Conservation (phyloP, 2,888 invertebrate genomes). For the Lamellibrachia satsuma region DNA sequence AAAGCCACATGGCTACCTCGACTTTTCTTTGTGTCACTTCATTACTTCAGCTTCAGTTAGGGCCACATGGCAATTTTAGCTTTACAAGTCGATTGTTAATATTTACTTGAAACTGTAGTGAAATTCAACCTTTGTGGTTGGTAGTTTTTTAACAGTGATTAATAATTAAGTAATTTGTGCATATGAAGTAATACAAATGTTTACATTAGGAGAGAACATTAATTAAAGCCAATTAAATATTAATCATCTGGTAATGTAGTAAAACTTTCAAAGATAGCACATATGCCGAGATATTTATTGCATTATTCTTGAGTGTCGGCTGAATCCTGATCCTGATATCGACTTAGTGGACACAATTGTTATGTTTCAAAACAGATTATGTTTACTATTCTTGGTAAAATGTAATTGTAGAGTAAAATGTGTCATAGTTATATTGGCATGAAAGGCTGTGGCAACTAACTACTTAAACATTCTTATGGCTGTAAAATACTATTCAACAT, state of each 20-base stretch:
- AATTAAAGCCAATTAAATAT: too few relatives aligned
- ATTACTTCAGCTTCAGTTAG: too few relatives aligned
- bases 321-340: not conserved
- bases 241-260: not conserved
- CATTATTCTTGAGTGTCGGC: not conserved
- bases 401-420: not conserved
- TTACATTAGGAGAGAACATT: too few relatives aligned
- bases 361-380: not conserved
- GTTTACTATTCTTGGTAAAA: not conserved
- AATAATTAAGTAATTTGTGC: not conserved
- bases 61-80: not conserved
- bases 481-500: not conserved
- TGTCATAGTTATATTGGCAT: not conserved
- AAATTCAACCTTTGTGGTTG: not conserved
- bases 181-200: not conserved
- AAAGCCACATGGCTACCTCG: too few relatives aligned
- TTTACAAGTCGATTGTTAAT: not conserved
- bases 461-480: not conserved
- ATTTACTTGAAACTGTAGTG: not conserved
- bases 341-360: not conserved
- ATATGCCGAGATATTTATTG: not conserved
- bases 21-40: too few relatives aligned
- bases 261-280: not conserved
- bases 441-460: not conserved
- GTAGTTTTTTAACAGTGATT: not conserved